Conservation (phyloP, 2,797 vertebrate genomes). For the Chiroxiphia lanceolata region DNA sequence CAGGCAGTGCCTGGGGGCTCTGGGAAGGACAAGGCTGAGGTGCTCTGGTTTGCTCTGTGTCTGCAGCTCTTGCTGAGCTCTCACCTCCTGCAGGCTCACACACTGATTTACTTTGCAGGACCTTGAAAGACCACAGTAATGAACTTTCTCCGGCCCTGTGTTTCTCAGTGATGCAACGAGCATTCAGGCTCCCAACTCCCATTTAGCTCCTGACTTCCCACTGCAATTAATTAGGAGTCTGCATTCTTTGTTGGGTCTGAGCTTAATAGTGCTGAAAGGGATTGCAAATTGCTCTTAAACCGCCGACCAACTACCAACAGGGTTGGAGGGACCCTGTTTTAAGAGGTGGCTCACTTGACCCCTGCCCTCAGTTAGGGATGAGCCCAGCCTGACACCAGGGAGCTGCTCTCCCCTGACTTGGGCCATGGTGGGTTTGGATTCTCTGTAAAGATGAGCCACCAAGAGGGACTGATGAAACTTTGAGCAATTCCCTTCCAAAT, state of each 20-base stretch:
- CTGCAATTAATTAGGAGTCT: constrained; percentile 37
- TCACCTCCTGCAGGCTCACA: neutral
- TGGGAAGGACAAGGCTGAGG: neutral
- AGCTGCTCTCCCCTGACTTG: neutral
- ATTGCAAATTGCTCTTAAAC: neutral
- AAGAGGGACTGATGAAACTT: neutral
- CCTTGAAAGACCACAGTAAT: neutral
- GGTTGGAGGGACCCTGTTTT: neutral
- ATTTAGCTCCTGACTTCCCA: constrained; percentile 4
- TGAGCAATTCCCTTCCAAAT: neutral
- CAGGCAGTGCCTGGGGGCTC: neutral
- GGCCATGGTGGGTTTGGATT: neutral
- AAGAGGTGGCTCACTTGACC: neutral
- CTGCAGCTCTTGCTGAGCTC: neutral
- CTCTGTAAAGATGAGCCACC: neutral
- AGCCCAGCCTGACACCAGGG: neutral
- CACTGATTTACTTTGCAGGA: constrained; percentile 14
- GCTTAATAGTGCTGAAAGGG: neutral
- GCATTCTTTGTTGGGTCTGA: constrained; percentile 24
- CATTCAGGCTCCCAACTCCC: neutral
- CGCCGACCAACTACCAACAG: neutral
- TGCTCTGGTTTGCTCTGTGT: neutral
- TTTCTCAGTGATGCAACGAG: constrained; percentile 16
- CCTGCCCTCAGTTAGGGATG: neutral
- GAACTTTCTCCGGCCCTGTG: neutral